Percentiles rank a stretch among this genome's conserved stretches.
Evolutionary conservation across 2,113 vertebrate genomes (phyloP).

Genomic region (Garra rufa): DNA sequence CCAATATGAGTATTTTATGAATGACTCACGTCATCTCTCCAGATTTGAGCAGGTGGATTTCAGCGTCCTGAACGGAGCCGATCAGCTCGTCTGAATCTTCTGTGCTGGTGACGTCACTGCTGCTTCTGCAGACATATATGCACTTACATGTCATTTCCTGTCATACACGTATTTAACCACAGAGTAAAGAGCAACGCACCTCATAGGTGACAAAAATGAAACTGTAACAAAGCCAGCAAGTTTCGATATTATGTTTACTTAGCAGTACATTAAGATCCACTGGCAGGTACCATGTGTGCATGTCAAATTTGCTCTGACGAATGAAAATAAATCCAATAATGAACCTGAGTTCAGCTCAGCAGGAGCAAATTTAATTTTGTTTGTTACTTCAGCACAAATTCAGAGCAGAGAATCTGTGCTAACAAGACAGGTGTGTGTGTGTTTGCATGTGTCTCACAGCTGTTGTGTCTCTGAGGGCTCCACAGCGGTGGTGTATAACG

Average conservation of each 20-base stretch:
- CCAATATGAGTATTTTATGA: not conserved
- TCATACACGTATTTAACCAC: not conserved
- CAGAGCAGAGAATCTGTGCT: not conserved
- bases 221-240: not conserved
- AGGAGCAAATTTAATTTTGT: not conserved
- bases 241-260: not conserved
- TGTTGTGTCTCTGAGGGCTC: conserved; percentile 76
- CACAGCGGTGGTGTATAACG: conserved; percentile 71
- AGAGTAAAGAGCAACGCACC: not conserved
- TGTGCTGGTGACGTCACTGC: conserved; percentile 73
- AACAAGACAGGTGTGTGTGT: conserved; percentile 15
- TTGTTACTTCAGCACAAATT: not conserved
- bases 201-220: not conserved
- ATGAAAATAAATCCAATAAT: conserved; percentile 32
- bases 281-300: conserved; percentile 1
- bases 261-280: not conserved
- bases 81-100: conserved; percentile 81
- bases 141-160: not conserved
- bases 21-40: conserved; percentile 90
- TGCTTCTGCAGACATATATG: conserved; percentile 75
- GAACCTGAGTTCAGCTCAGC: conserved; percentile 22
- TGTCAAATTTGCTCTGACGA: conserved; percentile 17
- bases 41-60: conserved; percentile 89
- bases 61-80: conserved; percentile 84
- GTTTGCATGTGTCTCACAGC: conserved; percentile 78